These are phyloP conservation scores for Drosophila albomicans DNA, from an alignment of 1,140 invertebrate genomes.

Conservation along the genomic window DNA sequence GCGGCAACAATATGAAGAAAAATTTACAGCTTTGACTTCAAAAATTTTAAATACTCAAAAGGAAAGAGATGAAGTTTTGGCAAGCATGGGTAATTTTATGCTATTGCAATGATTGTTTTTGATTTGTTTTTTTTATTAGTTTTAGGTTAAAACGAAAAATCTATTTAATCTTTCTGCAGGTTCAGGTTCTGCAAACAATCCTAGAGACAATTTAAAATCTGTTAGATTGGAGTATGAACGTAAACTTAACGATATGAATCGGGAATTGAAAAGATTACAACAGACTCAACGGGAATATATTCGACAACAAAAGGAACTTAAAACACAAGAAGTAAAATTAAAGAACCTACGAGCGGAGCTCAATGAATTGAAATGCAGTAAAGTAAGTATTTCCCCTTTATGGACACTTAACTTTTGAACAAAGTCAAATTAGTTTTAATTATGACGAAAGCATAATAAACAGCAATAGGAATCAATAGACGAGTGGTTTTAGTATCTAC, in stretches of 20 bases:
- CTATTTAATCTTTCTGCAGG: background rate
- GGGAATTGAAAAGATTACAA: slow-evolving; percentile 94
- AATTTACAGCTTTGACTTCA: slow-evolving; percentile 94
- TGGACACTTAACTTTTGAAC: too few species aligned
- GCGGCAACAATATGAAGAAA: slow-evolving; percentile 97
- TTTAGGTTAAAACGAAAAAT: too few species aligned
- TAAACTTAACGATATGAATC: slow-evolving; percentile 93
- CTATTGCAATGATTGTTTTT: background rate
- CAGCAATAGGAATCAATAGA: too few species aligned
- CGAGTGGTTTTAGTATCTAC: too few species aligned
- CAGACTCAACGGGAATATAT: slow-evolving; percentile 95
- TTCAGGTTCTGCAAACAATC: slow-evolving; percentile 77
- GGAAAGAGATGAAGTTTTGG: slow-evolving; percentile 96
- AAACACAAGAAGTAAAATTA: slow-evolving; percentile 93
- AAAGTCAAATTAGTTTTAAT: too few species aligned
- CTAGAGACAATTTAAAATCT: slow-evolving; percentile 93
- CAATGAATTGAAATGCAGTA: slow-evolving; percentile 94
- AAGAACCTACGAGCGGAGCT: slow-evolving; percentile 92
- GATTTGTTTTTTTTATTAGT: background rate
- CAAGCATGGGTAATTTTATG: slow-evolving; percentile 81
- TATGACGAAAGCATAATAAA: too few species aligned
- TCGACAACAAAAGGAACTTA: slow-evolving; percentile 92
- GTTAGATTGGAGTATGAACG: slow-evolving; percentile 96
- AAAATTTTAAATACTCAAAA: slow-evolving; percentile 95
- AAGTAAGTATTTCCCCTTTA: slow-evolving; percentile 85